A percentile compares a stretch with the other conserved stretches of the same genome.
phyloP scores from a whole-genome alignment of 1,140 invertebrate genomes.

The Galleria mellonella region DNA sequence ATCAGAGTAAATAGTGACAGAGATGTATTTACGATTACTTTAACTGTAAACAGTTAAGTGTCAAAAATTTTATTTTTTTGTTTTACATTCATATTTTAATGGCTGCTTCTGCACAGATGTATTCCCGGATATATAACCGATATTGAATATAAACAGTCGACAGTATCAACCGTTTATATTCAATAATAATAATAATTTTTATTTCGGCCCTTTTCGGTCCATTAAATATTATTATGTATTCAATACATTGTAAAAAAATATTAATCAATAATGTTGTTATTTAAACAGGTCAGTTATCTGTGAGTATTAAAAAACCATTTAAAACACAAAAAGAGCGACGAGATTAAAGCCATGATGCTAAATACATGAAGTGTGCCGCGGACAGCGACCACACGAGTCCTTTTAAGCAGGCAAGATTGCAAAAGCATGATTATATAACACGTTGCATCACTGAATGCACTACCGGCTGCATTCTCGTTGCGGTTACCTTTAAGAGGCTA shows the following conservation, averaged over 20 bases:
- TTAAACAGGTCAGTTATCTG: background rate
- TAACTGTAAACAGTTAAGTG: no score
- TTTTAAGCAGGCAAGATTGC: conserved; percentile 18
- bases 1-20: no score
- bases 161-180: no score
- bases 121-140: background rate
- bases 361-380: conserved; percentile 7
- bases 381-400: conserved; percentile 17
- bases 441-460: conserved; percentile 19
- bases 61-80: no score
- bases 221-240: no score
- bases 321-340: background rate
- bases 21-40: no score
- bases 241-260: no score
- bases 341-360: conserved; percentile 2
- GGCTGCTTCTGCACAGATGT: background rate
- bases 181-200: no score
- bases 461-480: conserved; percentile 5
- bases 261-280: no score
- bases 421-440: conserved; percentile 14
- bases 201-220: no score
- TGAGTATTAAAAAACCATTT: background rate
- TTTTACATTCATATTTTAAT: no score
- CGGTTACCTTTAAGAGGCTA: background rate
- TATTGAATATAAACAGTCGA: background rate